phyloP scores from a whole-genome alignment of 2,888 invertebrate species.

The Hedya salicella region DNA sequence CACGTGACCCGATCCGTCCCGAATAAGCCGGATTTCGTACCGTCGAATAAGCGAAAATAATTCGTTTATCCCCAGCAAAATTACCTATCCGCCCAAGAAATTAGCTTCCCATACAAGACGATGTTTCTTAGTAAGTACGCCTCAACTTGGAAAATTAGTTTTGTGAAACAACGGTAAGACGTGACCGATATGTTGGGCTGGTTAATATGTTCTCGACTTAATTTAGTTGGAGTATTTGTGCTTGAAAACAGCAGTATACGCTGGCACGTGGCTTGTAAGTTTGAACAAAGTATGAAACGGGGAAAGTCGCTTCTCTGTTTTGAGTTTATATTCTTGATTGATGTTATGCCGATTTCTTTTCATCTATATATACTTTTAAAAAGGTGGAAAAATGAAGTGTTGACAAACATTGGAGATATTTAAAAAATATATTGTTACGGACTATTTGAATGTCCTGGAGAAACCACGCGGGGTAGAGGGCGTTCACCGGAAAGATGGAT shows the following conservation, averaged over 20 bases:
- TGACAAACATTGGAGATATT: too few species aligned
- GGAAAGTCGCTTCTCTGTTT: too few species aligned
- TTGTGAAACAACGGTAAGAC: constrained; percentile 45
- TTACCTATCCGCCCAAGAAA: constrained; percentile 65
- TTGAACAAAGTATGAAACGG: too few species aligned
- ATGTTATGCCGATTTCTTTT: too few species aligned
- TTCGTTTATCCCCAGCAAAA: constrained; percentile 65
- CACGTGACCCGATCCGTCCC: constrained; percentile 26
- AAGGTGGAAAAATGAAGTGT: too few species aligned
- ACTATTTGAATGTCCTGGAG: too few species aligned
- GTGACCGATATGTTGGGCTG: constrained; percentile 26
- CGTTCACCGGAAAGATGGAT: too few species aligned
- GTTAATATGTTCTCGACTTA: constrained; percentile 1
- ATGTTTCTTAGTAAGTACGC: constrained; percentile 45
- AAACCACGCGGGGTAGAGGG: too few species aligned
- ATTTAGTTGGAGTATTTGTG: background rate
- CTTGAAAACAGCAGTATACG: background rate
- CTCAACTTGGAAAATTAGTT: constrained; percentile 56
- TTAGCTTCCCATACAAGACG: constrained; percentile 60
- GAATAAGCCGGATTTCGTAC: constrained; percentile 36
- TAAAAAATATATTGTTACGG: too few species aligned
- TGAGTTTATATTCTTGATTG: too few species aligned
- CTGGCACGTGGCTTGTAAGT: background rate
- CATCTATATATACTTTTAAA: too few species aligned
- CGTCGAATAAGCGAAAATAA: constrained; percentile 66